Conservation (phyloP, 2,113 vertebrate species). For the Cebidichthys violaceus region DNA sequence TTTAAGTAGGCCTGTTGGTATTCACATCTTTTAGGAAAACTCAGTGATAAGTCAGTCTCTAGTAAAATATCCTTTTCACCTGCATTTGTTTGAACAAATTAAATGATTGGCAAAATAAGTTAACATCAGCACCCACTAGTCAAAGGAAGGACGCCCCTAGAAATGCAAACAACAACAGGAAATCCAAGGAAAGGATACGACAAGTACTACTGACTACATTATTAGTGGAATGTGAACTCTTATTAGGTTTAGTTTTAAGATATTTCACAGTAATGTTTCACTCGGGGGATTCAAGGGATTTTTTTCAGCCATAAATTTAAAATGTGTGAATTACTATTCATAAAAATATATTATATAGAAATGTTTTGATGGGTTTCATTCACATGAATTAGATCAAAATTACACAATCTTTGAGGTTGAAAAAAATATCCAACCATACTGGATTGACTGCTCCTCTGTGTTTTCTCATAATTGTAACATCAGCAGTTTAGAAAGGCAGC, state of each 20-base stretch:
- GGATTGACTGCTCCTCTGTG: too few species aligned
- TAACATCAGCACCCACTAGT: not conserved
- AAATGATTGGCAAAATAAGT: not conserved
- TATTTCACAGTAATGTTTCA: too few species aligned
- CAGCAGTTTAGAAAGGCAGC: not conserved
- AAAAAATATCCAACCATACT: too few species aligned
- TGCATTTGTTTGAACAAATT: not conserved
- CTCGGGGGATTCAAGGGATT: too few species aligned
- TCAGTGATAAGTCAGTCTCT: too few species aligned
- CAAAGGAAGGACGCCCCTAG: not conserved
- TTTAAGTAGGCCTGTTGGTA: not conserved
- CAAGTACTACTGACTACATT: not conserved
- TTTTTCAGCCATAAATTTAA: too few species aligned
- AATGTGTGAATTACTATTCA: too few species aligned
- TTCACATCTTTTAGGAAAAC: not conserved
- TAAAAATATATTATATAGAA: too few species aligned
- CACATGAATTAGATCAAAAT: too few species aligned
- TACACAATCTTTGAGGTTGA: too few species aligned
- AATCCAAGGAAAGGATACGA: not conserved
- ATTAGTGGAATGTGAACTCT: not conserved
- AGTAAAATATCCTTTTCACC: not conserved
- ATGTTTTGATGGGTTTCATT: too few species aligned
- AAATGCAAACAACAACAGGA: not conserved
- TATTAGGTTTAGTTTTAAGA: not conserved
- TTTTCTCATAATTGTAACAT: too few species aligned